Evolutionary conservation across 2,797 vertebrate species (phyloP).

Genomic region (Glossophaga mutica): DNA sequence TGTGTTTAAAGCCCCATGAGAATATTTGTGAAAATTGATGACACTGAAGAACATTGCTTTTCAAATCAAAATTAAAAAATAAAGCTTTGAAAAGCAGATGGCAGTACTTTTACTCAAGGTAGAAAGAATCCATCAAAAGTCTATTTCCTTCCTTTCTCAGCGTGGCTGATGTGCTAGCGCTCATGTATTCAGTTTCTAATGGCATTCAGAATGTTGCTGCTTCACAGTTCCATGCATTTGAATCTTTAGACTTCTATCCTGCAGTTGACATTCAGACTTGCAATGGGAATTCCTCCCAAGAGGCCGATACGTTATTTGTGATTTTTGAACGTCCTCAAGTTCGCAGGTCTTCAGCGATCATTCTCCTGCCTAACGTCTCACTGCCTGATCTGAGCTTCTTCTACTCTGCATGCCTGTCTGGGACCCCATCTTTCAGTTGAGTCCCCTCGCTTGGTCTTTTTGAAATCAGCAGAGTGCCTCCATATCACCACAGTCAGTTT

Average conservation of each 20-base stretch:
- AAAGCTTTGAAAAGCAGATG: neutral
- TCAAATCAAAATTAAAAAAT: neutral
- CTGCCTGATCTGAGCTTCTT: neutral
- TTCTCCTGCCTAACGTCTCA: neutral
- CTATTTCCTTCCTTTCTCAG: constrained; percentile 3
- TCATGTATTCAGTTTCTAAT: neutral
- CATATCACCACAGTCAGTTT: neutral
- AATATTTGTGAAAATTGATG: neutral
- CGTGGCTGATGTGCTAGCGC: neutral
- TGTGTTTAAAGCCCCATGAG: neutral
- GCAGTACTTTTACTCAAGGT: neutral
- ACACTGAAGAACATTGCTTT: neutral
- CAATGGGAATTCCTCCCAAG: neutral
- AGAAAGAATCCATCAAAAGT: constrained; percentile 27
- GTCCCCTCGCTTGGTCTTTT: neutral
- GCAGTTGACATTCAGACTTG: neutral
- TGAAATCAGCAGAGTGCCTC: neutral
- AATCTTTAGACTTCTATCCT: neutral
- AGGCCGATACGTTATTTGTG: neutral
- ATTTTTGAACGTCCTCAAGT: neutral
- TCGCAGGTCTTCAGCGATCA: neutral
- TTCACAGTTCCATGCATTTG: neutral
- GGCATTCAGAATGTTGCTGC: neutral
- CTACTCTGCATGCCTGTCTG: fast-evolving
- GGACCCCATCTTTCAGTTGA: neutral